Percentiles rank a stretch among this genome's conserved stretches.
These are phyloP conservation scores for Salminus brasiliensis DNA, from an alignment of 2,113 vertebrate genomes.

Conservation along the genomic window DNA sequence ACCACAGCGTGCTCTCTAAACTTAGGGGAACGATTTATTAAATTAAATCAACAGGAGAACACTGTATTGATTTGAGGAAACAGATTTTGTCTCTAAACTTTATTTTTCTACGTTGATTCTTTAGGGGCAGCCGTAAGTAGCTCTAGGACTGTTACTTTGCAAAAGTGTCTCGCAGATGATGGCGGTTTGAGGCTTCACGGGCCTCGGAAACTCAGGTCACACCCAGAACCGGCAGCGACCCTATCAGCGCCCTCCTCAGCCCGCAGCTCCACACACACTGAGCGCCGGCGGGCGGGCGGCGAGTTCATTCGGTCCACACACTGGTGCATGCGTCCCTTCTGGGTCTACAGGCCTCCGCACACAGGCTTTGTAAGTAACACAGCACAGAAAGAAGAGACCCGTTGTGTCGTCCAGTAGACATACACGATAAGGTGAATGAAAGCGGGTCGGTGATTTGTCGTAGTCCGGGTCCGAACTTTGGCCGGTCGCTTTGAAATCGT, in stretches of 20 bases:
- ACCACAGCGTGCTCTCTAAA: too few species aligned
- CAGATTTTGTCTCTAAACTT: too few species aligned
- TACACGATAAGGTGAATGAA: not conserved
- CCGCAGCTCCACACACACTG: not conserved
- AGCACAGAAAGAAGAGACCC: not conserved
- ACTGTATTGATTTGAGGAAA: too few species aligned
- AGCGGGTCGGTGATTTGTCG: not conserved
- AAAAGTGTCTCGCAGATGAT: not conserved
- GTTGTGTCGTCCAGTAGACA: too few species aligned
- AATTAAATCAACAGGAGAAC: too few species aligned
- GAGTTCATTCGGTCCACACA: conserved; percentile 12
- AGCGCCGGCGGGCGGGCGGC: conserved; percentile 1
- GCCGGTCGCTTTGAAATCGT: not conserved
- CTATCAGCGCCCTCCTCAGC: not conserved
- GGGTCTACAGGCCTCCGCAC: conserved; percentile 44
- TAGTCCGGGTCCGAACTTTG: not conserved
- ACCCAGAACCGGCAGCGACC: not conserved
- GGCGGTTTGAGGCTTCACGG: not conserved
- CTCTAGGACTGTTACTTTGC: not conserved
- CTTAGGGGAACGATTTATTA: too few species aligned
- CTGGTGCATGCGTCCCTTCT: conserved; percentile 32
- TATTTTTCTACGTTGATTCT: too few species aligned
- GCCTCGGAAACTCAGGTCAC: not conserved
- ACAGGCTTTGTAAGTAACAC: conserved; percentile 47
- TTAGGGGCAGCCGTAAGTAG: too few species aligned